Evolutionary conservation across 2,113 vertebrate genomes (phyloP).

Genomic region (Sinocyclocheilus rhinocerous): DNA sequence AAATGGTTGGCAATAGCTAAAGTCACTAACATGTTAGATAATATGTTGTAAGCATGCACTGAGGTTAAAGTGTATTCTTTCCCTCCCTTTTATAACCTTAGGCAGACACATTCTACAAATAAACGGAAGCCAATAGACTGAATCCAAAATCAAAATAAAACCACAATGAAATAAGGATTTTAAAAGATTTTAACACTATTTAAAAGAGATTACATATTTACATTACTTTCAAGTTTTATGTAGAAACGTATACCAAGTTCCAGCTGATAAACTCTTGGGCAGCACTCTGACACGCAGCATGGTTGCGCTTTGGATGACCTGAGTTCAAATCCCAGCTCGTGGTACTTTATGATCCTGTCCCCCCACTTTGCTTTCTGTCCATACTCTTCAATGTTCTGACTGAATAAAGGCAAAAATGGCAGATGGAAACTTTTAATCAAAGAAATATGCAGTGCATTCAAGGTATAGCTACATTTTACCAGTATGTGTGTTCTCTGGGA

Average conservation of each 20-base stretch:
- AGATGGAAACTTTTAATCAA: background rate
- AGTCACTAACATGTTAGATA: background rate
- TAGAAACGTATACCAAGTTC: too few relatives aligned
- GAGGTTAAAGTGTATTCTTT: background rate
- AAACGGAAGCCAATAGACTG: background rate
- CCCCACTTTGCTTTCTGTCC: background rate
- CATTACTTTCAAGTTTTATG: too few relatives aligned
- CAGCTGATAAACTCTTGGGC: too few relatives aligned
- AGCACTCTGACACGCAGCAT: background rate
- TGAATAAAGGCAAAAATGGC: background rate
- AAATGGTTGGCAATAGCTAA: background rate
- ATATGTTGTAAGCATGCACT: background rate
- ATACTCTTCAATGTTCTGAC: background rate
- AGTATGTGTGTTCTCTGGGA: background rate
- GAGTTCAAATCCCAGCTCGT: background rate
- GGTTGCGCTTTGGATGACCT: background rate
- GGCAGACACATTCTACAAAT: background rate
- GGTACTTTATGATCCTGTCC: background rate
- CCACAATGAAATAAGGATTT: background rate
- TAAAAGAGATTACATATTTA: too few relatives aligned
- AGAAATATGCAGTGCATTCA: background rate
- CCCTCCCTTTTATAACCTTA: background rate
- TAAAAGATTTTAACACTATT: background rate
- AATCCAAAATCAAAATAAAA: background rate
- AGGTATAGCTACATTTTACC: background rate